Evolutionary conservation across 1,140 invertebrate genomes (phyloP), one percentile per base, ranked within the genome.

Genomic region (Scaptomyza pallida): DNA sequence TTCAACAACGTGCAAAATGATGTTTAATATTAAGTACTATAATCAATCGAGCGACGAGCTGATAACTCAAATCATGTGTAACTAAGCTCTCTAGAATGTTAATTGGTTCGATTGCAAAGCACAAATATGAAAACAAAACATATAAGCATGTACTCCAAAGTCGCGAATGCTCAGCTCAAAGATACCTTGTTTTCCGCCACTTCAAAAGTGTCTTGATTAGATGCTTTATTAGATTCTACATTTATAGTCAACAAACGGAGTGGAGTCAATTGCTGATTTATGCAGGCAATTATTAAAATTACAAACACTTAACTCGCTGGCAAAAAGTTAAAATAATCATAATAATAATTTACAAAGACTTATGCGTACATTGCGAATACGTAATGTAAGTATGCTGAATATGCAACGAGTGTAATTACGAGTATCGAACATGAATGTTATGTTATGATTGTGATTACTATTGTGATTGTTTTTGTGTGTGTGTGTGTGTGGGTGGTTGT

Each of bases 1-100:
- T 74, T 74, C 35, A 54, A 16, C 59, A 65, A 70, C 59, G 47
- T 70, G 45, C 37, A 61, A 61, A 45, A 45, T 40, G 37, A 60
- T 70, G 40, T 35, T 56, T 26, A 41, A 17, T 41, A 61, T 67
- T 65, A 78, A 65, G 61, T 62, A 72, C 61, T 41, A 59, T 43
- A 75, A 65, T 71, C 65, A 75, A 79, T 72, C 64, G 59, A 69
- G 50, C 65, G 33, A 52, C 52, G 23, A 62, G 55, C 76, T 82
- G 70, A 82, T 82, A 71, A 75, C 79, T 71, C 47, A 65, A 55
- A 78, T 78, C 78, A 83, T 56, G 74, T 80, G 64, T 68, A 56
- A 75, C 59, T 74, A 70, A 74, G 54, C 78, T 79, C 56, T 65
- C 44, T 76, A 52, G 56, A 75, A 82, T 78, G 61, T 72, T 82